Conservation (phyloP, 1,140 invertebrate species). For the Saccostrea echinata region DNA sequence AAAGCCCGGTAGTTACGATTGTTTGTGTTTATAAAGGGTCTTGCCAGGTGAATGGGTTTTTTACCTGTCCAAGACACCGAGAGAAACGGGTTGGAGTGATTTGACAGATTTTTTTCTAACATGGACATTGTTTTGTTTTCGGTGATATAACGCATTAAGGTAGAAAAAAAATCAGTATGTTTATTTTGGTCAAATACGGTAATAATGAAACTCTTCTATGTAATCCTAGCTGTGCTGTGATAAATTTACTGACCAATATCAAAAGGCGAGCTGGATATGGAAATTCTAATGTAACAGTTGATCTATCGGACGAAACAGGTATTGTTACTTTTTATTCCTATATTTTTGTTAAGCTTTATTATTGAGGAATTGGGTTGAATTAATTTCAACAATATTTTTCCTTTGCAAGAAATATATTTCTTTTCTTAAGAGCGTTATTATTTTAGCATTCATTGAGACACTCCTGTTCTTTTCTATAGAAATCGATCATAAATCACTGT, state of each 20-base stretch:
- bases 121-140: conserved; percentile 4
- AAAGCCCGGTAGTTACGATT: conserved; percentile 29
- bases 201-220: conserved; percentile 74
- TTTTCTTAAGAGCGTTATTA: background rate
- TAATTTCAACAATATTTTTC: background rate
- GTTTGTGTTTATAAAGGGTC: conserved; percentile 13
- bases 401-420: background rate
- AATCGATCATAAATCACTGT: background rate
- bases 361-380: background rate
- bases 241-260: conserved; percentile 76
- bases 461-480: background rate
- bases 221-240: conserved; percentile 75
- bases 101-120: background rate
- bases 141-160: background rate
- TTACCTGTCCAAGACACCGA: conserved; percentile 23
- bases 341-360: background rate
- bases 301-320: conserved; percentile 76
- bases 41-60: conserved; percentile 19
- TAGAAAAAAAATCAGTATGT: conserved; percentile 65
- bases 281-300: conserved; percentile 69
- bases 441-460: background rate
- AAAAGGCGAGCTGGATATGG: conserved; percentile 73
- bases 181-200: conserved; percentile 77
- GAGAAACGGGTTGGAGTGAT: background rate
- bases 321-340: background rate